Conservation (phyloP, 2,113 vertebrate species). For the Platanista minor region DNA sequence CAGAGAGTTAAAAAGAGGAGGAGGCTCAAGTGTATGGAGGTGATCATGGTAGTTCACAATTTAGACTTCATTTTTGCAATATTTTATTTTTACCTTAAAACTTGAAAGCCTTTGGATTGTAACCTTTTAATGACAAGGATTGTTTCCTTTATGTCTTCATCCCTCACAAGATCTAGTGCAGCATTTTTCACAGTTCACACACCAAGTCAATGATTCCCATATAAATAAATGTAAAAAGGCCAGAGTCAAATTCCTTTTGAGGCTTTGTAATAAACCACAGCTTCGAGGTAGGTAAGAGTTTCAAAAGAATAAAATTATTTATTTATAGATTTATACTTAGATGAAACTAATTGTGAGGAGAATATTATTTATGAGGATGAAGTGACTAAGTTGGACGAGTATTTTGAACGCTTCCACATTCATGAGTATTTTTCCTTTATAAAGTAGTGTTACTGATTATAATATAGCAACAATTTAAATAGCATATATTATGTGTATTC, state of each 20-base stretch:
- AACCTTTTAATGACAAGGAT: not conserved
- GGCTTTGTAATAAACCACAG: not conserved
- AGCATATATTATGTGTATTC: not conserved
- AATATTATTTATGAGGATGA: not conserved
- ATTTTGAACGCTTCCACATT: not conserved
- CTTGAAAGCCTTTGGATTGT: not conserved
- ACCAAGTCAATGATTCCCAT: not conserved
- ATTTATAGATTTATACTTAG: not conserved
- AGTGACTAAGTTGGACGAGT: not conserved
- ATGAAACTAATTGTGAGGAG: not conserved
- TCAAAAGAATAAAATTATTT: not conserved
- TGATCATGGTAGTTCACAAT: not conserved
- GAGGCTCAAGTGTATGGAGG: not conserved
- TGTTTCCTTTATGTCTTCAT: not conserved
- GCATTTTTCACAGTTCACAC: not conserved
- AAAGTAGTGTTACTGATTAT: not conserved
- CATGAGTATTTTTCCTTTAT: not conserved
- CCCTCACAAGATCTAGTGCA: not conserved
- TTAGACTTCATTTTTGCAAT: not conserved
- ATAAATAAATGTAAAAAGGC: not conserved
- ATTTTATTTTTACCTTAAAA: not conserved
- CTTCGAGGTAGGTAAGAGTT: not conserved
- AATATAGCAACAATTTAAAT: not conserved
- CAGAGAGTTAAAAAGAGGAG: not conserved
- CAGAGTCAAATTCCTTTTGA: not conserved